A percentile compares a stretch with the other conserved stretches of the same genome.
These are phyloP conservation scores for Chaenocephalus aceratus DNA, from an alignment of 2,113 vertebrate species.

Conservation along the genomic window DNA sequence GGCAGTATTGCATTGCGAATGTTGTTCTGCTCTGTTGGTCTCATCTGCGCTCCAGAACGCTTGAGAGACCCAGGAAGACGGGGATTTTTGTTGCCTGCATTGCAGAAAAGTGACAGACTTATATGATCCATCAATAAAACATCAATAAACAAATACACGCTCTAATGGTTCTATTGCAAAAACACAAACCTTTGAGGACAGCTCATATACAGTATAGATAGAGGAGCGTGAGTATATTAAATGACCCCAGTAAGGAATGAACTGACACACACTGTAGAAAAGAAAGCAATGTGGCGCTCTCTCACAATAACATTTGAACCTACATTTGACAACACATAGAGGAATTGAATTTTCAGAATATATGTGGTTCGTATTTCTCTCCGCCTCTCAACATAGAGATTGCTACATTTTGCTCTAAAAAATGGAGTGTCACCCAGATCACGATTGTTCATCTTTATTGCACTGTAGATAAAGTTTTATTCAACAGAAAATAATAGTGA, in stretches of 20 bases:
- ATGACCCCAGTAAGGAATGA: conserved; percentile 8
- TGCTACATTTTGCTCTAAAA: background rate
- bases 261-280: conserved; percentile 6
- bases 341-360: background rate
- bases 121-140: conserved; percentile 30
- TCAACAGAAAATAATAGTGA: conserved; percentile 5
- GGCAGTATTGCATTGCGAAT: conserved; percentile 79
- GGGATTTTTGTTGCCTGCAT: conserved; percentile 82
- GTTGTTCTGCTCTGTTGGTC: conserved; percentile 59
- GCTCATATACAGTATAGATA: background rate
- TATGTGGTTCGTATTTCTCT: conserved; percentile 1
- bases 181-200: conserved; percentile 37
- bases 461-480: background rate
- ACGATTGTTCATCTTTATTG: conserved; percentile 7
- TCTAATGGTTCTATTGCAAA: conserved; percentile 65
- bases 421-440: background rate
- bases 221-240: conserved; percentile 6
- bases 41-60: conserved; percentile 33
- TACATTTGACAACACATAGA: background rate
- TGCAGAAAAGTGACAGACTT: conserved; percentile 54
- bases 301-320: conserved; percentile 8
- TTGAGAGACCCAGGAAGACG: conserved; percentile 75
- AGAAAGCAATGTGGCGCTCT: conserved; percentile 4
- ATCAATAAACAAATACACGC: conserved; percentile 38
- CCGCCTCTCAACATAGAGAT: background rate